These are phyloP conservation scores for Gordius sp. DNA, from an alignment of 2,888 invertebrate species.

Conservation along the genomic window DNA sequence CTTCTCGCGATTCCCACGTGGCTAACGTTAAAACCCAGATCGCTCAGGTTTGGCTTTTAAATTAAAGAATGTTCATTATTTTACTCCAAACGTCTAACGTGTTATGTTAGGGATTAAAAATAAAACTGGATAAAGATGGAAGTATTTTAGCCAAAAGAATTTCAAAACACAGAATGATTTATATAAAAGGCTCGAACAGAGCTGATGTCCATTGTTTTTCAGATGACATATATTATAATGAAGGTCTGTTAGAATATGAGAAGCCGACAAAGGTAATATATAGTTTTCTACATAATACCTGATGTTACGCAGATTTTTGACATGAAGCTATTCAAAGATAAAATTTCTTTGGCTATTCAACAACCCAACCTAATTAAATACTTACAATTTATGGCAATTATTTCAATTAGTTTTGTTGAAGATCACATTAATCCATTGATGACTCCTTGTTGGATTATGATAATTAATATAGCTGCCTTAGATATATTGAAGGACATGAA, in stretches of 20 bases:
- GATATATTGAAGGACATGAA: slow-evolving; percentile 15
- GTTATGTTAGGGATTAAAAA: slow-evolving; percentile 18
- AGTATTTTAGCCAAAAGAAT: slow-evolving; percentile 21
- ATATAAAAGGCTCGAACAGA: background rate
- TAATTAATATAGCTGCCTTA: slow-evolving; percentile 8
- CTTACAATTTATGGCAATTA: background rate
- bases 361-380: background rate
- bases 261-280: background rate
- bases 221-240: background rate
- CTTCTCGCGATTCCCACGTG: background rate
- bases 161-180: slow-evolving; percentile 11
- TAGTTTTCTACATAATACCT: too few relatives aligned
- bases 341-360: background rate
- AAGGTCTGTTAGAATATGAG: background rate
- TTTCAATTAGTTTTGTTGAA: background rate
- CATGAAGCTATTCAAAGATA: slow-evolving; percentile 8
- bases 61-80: background rate
- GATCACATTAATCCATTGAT: background rate
- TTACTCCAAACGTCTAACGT: background rate
- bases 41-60: slow-evolving; percentile 4
- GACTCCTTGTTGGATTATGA: slow-evolving; percentile 12
- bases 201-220: slow-evolving; percentile 4
- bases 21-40: background rate
- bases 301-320: slow-evolving; percentile 9
- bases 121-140: slow-evolving; percentile 21